A percentile compares a stretch with the other conserved stretches of the same genome.
Conservation (phyloP, 2,888 invertebrate species). For the Napeogenes sylphis region DNA sequence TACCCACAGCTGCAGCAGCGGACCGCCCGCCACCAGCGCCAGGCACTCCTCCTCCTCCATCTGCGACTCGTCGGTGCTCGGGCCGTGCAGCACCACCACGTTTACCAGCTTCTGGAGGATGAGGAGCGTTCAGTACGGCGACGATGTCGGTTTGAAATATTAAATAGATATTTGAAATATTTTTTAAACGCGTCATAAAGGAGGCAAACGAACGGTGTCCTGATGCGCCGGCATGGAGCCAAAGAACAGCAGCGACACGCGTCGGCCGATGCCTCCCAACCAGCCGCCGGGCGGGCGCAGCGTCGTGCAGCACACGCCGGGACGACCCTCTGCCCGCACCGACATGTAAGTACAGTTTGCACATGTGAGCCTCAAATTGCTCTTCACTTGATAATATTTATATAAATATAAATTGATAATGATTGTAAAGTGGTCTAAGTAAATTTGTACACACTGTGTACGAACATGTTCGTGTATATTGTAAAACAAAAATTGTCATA, state of each 20-base stretch:
- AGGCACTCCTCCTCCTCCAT: conserved; percentile 58
- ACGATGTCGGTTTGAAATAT: no score
- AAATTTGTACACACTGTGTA: no score
- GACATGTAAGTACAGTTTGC: no score
- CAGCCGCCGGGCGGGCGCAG: conserved; percentile 87
- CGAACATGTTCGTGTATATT: no score
- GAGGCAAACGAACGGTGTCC: conserved; percentile 75
- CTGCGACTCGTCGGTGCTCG: conserved; percentile 45
- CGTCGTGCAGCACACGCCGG: conserved; percentile 81
- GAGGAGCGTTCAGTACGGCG: no score
- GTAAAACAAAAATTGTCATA: no score
- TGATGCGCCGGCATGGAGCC: conserved; percentile 82
- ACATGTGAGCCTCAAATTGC: no score
- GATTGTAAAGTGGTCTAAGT: no score
- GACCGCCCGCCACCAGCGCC: conserved; percentile 82
- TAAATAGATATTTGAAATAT: no score
- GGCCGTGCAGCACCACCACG: conserved; percentile 80
- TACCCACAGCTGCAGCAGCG: conserved; percentile 90
- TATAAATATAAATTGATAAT: no score
- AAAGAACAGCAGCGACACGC: conserved; percentile 89
- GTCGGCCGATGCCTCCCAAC: conserved; percentile 90
- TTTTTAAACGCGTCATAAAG: no score
- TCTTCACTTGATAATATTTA: no score
- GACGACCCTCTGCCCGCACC: conserved; percentile 77
- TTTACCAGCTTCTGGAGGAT: conserved; percentile 79